phyloP scores from a whole-genome alignment of 2,113 vertebrate genomes.

The Heterotilapia buettikoferi region DNA sequence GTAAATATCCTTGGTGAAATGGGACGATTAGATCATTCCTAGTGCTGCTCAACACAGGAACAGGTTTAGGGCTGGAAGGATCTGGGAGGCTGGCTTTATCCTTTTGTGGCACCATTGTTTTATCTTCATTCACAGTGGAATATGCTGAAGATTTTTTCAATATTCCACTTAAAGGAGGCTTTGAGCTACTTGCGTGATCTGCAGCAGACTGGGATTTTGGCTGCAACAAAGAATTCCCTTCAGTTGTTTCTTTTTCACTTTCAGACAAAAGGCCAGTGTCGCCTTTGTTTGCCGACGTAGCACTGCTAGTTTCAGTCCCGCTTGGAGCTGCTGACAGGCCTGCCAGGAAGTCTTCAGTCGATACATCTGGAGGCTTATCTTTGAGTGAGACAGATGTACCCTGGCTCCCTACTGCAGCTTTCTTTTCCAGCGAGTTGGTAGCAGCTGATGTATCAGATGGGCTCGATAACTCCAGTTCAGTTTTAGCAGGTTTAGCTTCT shows the following conservation, averaged over 20 bases:
- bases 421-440: conserved; percentile 41
- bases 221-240: conserved; percentile 53
- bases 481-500: conserved; percentile 66
- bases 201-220: conserved; percentile 64
- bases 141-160: conserved; percentile 71
- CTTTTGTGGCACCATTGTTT: conserved; percentile 45
- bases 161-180: conserved; percentile 80
- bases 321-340: conserved; percentile 74
- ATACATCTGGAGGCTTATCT: conserved; percentile 92
- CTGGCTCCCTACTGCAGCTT: conserved; percentile 14
- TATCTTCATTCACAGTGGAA: conserved; percentile 67
- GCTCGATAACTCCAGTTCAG: conserved; percentile 45
- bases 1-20: conserved; percentile 54
- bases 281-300: conserved; percentile 21
- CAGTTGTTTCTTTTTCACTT: conserved; percentile 21
- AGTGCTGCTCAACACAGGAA: conserved; percentile 16
- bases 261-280: not conserved
- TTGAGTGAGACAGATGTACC: conserved; percentile 75
- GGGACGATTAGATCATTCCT: conserved; percentile 19
- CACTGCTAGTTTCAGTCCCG: conserved; percentile 66
- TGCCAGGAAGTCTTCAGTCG: conserved; percentile 87
- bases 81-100: conserved; percentile 1
- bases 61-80: conserved; percentile 25
- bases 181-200: conserved; percentile 76
- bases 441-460: conserved; percentile 13